phyloP scores from a whole-genome alignment of 2,797 vertebrate species.

The Sebastes hubbsi region DNA sequence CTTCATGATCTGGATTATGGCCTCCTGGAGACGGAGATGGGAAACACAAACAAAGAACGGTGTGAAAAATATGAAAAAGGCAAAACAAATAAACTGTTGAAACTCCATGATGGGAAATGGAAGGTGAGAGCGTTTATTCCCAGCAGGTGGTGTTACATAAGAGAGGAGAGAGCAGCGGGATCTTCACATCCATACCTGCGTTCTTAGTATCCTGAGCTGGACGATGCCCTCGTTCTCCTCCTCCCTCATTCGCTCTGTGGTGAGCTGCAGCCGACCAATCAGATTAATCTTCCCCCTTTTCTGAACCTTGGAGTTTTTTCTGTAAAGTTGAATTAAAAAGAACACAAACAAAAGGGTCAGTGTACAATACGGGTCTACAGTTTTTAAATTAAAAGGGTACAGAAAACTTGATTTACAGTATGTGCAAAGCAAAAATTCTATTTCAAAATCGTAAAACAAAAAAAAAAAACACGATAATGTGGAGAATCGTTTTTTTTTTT shows the following conservation, averaged over 20 bases:
- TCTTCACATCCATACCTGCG: slow-evolving; percentile 85
- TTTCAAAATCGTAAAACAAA: too few relatives aligned
- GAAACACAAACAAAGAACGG: not conserved
- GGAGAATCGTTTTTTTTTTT: too few relatives aligned
- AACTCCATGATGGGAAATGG: slow-evolving; percentile 7
- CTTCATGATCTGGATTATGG: slow-evolving; percentile 99
- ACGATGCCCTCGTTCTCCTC: slow-evolving; percentile 99
- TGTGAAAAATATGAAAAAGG: not conserved
- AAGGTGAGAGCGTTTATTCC: slow-evolving; percentile 14
- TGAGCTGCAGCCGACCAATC: slow-evolving; percentile 97
- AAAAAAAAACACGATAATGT: too few relatives aligned
- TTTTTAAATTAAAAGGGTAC: too few relatives aligned
- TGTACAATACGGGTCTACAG: too few relatives aligned
- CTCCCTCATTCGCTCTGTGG: slow-evolving; percentile 97
- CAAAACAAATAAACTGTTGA: not conserved
- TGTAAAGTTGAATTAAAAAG: slow-evolving; percentile 53
- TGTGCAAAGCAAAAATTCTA: too few relatives aligned
- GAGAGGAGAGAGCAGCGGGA: not conserved
- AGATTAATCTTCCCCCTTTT: slow-evolving; percentile 99
- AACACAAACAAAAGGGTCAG: not conserved
- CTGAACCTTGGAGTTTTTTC: slow-evolving; percentile 99
- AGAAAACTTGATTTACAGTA: too few relatives aligned
- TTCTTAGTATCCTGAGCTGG: slow-evolving; percentile 96
- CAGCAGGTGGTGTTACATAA: slow-evolving; percentile 1
- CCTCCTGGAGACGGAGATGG: slow-evolving; percentile 83